phyloP scores from a whole-genome alignment of 2,888 invertebrate genomes.

The Phengaris alcon region DNA sequence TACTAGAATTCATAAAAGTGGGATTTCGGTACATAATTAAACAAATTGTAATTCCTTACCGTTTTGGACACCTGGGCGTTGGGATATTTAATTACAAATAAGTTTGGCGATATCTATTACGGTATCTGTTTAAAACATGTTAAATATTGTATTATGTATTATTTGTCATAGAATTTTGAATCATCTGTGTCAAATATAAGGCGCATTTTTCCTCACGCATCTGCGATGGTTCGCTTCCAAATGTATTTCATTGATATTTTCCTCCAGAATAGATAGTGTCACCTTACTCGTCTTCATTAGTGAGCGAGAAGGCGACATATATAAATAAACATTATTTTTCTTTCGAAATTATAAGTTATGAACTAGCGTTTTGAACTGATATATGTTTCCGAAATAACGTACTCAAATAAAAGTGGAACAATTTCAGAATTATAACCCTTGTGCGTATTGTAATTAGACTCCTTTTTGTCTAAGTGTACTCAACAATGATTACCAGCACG shows the following conservation, averaged over 20 bases:
- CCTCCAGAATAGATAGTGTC: not conserved
- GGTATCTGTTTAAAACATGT: not conserved
- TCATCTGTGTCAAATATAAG: not conserved
- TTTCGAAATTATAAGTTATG: not conserved
- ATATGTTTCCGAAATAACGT: not conserved
- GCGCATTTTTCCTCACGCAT: not conserved
- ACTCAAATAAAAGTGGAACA: not conserved
- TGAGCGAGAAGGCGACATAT: not conserved
- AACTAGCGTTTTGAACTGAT: not conserved
- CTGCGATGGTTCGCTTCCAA: not conserved
- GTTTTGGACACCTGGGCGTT: not conserved
- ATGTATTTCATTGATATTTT: slow-evolving; percentile 8
- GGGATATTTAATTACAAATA: slow-evolving; percentile 11
- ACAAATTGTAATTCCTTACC: not conserved
- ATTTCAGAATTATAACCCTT: not conserved
- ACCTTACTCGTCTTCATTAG: not conserved
- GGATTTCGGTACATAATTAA: not conserved
- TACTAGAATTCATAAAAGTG: not conserved
- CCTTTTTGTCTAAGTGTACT: not conserved
- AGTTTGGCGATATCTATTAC: not conserved
- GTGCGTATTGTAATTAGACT: not conserved
- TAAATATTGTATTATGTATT: not conserved
- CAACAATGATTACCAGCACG: not conserved
- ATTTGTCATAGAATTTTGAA: not conserved
- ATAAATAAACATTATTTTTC: too few species aligned